Evolutionary conservation across 1,140 invertebrate species (phyloP).

Genomic region (Temnothorax curvispinosus): DNA sequence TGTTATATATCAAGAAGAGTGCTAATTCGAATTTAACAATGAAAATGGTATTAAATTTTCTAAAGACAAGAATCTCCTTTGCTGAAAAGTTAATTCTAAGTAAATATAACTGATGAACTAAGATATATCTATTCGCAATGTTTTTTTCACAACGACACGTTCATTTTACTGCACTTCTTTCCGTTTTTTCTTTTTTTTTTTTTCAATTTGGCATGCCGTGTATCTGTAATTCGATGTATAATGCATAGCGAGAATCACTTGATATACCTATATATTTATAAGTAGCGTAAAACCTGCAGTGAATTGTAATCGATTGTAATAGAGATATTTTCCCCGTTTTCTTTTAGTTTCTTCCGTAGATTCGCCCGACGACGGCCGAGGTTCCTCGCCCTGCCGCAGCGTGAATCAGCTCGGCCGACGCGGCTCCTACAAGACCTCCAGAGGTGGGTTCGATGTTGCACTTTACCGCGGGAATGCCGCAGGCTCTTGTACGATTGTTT

Average conservation of each 20-base stretch:
- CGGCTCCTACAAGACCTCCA: slow-evolving; percentile 94
- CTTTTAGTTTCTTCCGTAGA: slow-evolving; percentile 88
- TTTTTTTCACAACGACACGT: neutral
- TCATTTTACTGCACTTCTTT: slow-evolving; percentile 53
- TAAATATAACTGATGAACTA: neutral
- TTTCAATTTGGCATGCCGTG: slow-evolving; percentile 62
- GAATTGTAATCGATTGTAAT: slow-evolving; percentile 79
- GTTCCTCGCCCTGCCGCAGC: slow-evolving; percentile 90
- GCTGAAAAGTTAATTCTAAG: neutral
- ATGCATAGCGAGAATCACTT: slow-evolving; percentile 45
- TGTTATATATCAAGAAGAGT: neutral
- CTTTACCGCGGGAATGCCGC: slow-evolving; percentile 32
- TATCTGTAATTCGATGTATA: slow-evolving; percentile 54
- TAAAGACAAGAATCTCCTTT: neutral
- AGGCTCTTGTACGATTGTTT: slow-evolving; percentile 56
- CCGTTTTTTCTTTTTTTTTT: neutral
- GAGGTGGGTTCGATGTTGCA: slow-evolving; percentile 88
- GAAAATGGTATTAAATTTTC: neutral
- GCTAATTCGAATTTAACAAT: neutral
- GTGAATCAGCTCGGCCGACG: slow-evolving; percentile 90
- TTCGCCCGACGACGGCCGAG: slow-evolving; percentile 92
- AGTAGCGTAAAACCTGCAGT: slow-evolving; percentile 37
- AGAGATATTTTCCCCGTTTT: slow-evolving; percentile 78
- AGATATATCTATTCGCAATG: neutral
- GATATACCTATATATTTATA: slow-evolving; percentile 49